These are phyloP conservation scores for Parambassis ranga DNA, from an alignment of 2,797 vertebrate genomes.

Conservation along the genomic window DNA sequence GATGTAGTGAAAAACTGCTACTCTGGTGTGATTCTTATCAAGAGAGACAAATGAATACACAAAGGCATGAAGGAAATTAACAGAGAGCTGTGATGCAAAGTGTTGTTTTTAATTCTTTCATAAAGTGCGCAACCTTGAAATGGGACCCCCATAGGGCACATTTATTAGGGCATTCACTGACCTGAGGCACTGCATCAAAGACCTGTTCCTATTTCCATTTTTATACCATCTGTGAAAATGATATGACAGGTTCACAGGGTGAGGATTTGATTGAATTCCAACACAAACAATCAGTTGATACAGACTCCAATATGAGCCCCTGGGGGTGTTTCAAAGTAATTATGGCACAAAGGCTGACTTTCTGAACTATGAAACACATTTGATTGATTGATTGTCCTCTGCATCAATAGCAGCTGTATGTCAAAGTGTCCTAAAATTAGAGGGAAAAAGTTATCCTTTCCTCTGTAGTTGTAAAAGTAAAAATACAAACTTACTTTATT, in stretches of 20 bases:
- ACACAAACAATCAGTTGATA: conserved; percentile 35
- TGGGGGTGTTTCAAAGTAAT: conserved; percentile 22
- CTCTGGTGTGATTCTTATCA: not conserved
- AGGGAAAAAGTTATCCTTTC: no score
- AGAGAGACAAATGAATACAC: not conserved
- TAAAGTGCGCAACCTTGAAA: not conserved
- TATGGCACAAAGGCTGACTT: conserved; percentile 11
- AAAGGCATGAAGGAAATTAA: not conserved
- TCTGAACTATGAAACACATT: conserved; percentile 23
- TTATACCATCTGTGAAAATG: conserved; percentile 17
- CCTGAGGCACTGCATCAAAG: conserved; percentile 14
- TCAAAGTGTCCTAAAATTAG: not conserved
- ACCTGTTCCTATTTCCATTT: conserved; percentile 22
- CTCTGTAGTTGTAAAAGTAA: no score
- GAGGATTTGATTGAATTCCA: conserved; percentile 38
- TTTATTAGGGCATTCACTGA: conserved; percentile 4
- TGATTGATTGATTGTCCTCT: conserved; percentile 43
- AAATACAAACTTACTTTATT: no score
- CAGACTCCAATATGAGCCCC: conserved; percentile 8
- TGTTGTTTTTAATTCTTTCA: not conserved
- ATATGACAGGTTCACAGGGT: conserved; percentile 14
- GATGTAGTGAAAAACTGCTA: not conserved
- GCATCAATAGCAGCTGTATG: not conserved
- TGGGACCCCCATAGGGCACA: not conserved
- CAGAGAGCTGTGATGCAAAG: no score